A percentile compares a stretch with the other conserved stretches of the same genome.
phyloP scores from a whole-genome alignment of 2,113 vertebrate genomes.

The Myiozetetes cayanensis region DNA sequence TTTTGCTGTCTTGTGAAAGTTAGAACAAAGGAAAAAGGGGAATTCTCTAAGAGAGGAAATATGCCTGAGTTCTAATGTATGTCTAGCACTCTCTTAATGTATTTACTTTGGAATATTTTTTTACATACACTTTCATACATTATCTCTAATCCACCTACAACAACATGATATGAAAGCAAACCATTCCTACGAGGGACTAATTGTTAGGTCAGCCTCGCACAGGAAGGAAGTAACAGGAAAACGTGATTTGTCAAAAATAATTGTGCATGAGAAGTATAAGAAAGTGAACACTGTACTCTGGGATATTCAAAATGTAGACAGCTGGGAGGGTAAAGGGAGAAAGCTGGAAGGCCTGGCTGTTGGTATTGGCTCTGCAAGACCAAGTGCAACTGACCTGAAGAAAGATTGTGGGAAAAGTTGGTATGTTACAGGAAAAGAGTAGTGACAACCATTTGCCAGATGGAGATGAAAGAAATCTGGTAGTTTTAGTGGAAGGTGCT shows the following conservation, averaged over 20 bases:
- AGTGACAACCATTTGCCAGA: neutral
- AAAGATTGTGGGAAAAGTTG: neutral
- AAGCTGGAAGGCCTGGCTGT: neutral
- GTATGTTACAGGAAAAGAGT: neutral
- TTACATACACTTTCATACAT: neutral
- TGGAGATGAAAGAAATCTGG: neutral
- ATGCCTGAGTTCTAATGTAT: neutral
- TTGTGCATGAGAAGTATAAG: neutral
- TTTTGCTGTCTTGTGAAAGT: neutral
- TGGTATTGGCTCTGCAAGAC: neutral
- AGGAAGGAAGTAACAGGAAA: constrained; percentile 2
- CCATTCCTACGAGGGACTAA: neutral
- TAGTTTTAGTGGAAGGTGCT: neutral
- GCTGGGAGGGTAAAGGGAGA: neutral
- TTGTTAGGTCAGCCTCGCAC: neutral
- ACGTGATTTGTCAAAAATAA: neutral
- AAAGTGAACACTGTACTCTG: neutral
- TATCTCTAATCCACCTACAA: neutral
- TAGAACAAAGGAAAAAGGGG: neutral
- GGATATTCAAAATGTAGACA: neutral
- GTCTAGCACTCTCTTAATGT: neutral
- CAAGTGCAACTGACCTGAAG: neutral
- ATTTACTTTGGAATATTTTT: constrained; percentile 23
- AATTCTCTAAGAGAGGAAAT: neutral
- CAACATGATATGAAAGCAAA: neutral